phyloP scores from a whole-genome alignment of 2,797 vertebrate genomes.

The Leptoclinus maculatus region DNA sequence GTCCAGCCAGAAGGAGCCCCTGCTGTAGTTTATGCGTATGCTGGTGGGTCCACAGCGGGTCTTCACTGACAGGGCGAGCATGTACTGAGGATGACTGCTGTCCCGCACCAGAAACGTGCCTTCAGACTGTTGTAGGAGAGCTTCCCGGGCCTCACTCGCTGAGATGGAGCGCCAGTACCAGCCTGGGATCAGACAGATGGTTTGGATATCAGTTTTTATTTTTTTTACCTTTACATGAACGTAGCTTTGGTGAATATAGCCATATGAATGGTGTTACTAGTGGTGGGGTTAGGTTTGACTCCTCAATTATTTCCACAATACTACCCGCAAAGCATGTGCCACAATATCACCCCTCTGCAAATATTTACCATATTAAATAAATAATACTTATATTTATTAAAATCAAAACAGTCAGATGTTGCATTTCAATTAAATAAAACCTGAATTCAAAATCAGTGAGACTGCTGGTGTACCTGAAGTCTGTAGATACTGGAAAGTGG shows the following conservation, averaged over 20 bases:
- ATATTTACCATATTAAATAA: not conserved
- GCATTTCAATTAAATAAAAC: not conserved
- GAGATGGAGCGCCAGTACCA: slow-evolving; percentile 98
- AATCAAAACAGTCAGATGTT: not conserved
- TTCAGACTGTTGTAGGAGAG: slow-evolving; percentile 89
- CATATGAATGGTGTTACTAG: not conserved
- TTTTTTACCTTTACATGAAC: not conserved
- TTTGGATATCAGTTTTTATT: not conserved
- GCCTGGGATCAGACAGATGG: slow-evolving; percentile 77
- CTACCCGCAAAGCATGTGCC: not conserved
- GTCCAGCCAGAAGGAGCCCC: slow-evolving; percentile 91
- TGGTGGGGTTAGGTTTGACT: not conserved
- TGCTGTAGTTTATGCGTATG: slow-evolving; percentile 91
- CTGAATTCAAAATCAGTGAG: not conserved
- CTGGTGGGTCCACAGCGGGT: slow-evolving; percentile 94
- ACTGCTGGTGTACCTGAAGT: slow-evolving; percentile 85
- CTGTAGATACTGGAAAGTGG: slow-evolving; percentile 91
- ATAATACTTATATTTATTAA: not conserved
- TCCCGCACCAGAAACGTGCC: slow-evolving; percentile 95
- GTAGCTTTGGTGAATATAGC: not conserved
- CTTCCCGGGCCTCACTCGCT: slow-evolving; percentile 90
- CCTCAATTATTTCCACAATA: not conserved
- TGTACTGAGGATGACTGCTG: slow-evolving; percentile 94
- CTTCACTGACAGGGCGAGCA: slow-evolving; percentile 94
- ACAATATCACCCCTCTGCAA: not conserved